Evolutionary conservation across 2,888 invertebrate species (phyloP), one percentile per base, ranked within the genome.

Genomic region (Megamerina dolium): DNA sequence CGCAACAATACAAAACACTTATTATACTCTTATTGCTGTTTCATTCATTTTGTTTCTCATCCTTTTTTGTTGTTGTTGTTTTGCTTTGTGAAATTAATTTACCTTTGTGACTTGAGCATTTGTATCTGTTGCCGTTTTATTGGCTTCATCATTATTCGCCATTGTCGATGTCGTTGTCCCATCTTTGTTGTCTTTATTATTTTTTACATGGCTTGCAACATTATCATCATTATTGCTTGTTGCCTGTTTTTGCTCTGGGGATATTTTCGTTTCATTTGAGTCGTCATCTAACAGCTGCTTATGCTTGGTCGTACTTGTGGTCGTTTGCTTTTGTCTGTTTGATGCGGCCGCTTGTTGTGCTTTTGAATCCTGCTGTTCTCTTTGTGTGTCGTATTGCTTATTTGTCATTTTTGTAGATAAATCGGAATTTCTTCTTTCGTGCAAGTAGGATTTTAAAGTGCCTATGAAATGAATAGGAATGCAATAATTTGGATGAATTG

Each of bases 391-490:
- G 51, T 57, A 58, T 56, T 59, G 39, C 39, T 58, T 63, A 54
- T 57, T 64, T 39, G 40, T 34, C 37, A 63, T 52, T 55, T 62
- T 64, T 50, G 59, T 54, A 49, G 55, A 55, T 61, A 61, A 59
- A 58, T 64, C 64, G 54, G 66, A 66, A 57, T 62, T 64, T 62
- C 64, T 61, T 57, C 64, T 63, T 51, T 56, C 55, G 49, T 50
- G 49, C 19, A 47, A 45, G 46, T 48, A 50, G 26, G 51, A 44
- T 52, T 56, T 54, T 14, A 38, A 43, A 51, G 52, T 50, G 49
- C 43, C 54, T 48, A 50, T 37, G 42, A 32, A 35, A 43, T 35
- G 12, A 42, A 46, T 20, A 5, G 23, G 4, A 41, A 42, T 35
- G 10, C 30, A 41, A 10, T 14, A 33, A 23, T 13, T 8, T 8